Conservation (phyloP, 2,888 invertebrate genomes). For the Schizotus pectinicornis region DNA sequence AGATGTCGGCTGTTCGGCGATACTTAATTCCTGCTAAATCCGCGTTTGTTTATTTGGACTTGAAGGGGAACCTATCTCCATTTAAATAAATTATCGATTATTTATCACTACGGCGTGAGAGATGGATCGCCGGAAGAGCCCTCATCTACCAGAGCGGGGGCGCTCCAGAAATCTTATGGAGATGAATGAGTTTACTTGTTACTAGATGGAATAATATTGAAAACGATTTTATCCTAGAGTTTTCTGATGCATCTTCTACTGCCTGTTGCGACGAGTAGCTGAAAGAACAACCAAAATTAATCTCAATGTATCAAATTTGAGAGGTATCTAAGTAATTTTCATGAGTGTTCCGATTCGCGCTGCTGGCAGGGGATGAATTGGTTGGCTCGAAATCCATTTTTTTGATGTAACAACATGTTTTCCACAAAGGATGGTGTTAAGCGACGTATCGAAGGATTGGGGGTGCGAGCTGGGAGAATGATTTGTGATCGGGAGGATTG, state of each 20-base stretch:
- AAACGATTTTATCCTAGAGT: conserved; percentile 48
- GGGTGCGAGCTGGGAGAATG: too few species aligned
- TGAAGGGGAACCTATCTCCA: conserved; percentile 12
- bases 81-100: conserved; percentile 14
- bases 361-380: background rate
- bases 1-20: conserved; percentile 20
- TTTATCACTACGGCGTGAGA: conserved; percentile 4
- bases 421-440: background rate
- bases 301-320: conserved; percentile 1
- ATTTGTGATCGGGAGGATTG: too few species aligned
- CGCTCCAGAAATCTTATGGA: background rate
- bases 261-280: conserved; percentile 57
- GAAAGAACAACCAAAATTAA: conserved; percentile 42
- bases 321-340: background rate
- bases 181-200: conserved; percentile 21
- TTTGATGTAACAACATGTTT: background rate
- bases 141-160: conserved; percentile 11
- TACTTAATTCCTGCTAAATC: background rate
- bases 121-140: background rate
- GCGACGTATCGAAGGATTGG: too few species aligned
- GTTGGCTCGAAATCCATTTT: background rate
- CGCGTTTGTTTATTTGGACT: background rate
- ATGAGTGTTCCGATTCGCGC: background rate
- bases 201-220: conserved; percentile 43
- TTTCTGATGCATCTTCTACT: conserved; percentile 46